Evolutionary conservation across 2,888 invertebrate species (phyloP).

Genomic region (Caenorhabditis auriculariae): DNA sequence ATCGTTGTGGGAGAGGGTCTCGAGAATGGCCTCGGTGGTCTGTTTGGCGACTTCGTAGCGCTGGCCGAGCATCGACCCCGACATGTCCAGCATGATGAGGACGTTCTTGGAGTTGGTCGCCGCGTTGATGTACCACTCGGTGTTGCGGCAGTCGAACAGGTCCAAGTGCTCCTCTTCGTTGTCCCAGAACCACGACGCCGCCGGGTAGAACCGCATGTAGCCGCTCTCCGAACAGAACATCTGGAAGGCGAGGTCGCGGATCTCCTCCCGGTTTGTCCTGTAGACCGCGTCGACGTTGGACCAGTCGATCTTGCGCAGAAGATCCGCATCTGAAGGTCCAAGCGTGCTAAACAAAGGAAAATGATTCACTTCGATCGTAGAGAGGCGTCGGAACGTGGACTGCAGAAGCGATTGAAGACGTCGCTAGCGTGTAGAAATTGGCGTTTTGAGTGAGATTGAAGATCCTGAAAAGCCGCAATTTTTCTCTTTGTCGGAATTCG

Average conservation of each 20-base stretch:
- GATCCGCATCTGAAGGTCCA: conserved; percentile 73
- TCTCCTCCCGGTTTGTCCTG: conserved; percentile 57
- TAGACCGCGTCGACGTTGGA: conserved; percentile 78
- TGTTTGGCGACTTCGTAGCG: conserved; percentile 82
- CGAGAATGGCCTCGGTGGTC: conserved; percentile 84
- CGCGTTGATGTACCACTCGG: conserved; percentile 82
- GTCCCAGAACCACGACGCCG: conserved; percentile 62
- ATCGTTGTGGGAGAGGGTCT: conserved; percentile 95
- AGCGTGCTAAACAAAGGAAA: not conserved
- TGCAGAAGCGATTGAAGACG: conserved; percentile 62
- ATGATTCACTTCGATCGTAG: conserved; percentile 65
- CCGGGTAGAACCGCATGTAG: conserved; percentile 86
- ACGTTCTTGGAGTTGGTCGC: conserved; percentile 97
- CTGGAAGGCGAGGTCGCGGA: conserved; percentile 75
- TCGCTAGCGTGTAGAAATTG: conserved; percentile 58
- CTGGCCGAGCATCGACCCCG: conserved; percentile 67
- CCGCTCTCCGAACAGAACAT: conserved; percentile 94
- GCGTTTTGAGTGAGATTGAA: conserved; percentile 52
- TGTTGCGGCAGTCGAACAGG: conserved; percentile 77
- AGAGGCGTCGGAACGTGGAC: conserved; percentile 69
- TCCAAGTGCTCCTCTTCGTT: conserved; percentile 67
- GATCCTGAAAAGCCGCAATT: conserved; percentile 18
- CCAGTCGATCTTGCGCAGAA: conserved; percentile 89
- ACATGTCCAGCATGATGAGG: conserved; percentile 85
- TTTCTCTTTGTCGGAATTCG: too few relatives aligned